A percentile compares a stretch with the other conserved stretches of the same genome.
phyloP scores from a whole-genome alignment of 2,797 vertebrate species.

The Semaprochilodus insignis region DNA sequence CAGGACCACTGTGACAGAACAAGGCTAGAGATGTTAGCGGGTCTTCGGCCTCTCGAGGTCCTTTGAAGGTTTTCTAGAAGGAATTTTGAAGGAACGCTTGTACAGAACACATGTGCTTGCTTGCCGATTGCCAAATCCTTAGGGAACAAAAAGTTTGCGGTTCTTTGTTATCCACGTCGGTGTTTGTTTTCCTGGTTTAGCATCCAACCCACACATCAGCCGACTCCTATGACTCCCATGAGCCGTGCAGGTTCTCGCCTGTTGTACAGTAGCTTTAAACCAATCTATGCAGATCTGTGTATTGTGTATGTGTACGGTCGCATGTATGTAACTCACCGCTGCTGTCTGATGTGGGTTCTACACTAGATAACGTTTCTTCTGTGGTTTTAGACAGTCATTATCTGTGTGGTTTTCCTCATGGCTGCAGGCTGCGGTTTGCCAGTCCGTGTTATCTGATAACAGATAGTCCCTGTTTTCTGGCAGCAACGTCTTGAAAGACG shows the following conservation, averaged over 20 bases:
- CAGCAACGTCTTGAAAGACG: not conserved
- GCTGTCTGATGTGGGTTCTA: not conserved
- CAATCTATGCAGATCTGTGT: not conserved
- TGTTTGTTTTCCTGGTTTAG: not conserved
- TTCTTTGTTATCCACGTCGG: not conserved
- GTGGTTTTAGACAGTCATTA: not conserved
- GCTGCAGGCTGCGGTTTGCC: slow-evolving; percentile 9
- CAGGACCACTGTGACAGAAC: not conserved
- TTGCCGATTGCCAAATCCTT: not conserved
- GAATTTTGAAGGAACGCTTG: not conserved
- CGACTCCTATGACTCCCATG: too few relatives aligned
- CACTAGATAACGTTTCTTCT: not conserved
- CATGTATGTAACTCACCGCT: too few relatives aligned
- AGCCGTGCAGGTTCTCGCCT: not conserved
- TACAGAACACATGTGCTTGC: not conserved
- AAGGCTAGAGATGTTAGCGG: not conserved
- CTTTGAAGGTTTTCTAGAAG: too few relatives aligned
- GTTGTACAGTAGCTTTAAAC: not conserved
- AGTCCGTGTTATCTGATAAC: not conserved
- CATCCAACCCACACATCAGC: not conserved
- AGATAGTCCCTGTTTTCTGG: not conserved
- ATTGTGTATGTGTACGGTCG: not conserved
- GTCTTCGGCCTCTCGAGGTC: not conserved
- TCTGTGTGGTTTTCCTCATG: slow-evolving; percentile 9
- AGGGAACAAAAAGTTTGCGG: not conserved